Conservation (phyloP, 2,113 vertebrate genomes). For the Syngnathus floridae region DNA sequence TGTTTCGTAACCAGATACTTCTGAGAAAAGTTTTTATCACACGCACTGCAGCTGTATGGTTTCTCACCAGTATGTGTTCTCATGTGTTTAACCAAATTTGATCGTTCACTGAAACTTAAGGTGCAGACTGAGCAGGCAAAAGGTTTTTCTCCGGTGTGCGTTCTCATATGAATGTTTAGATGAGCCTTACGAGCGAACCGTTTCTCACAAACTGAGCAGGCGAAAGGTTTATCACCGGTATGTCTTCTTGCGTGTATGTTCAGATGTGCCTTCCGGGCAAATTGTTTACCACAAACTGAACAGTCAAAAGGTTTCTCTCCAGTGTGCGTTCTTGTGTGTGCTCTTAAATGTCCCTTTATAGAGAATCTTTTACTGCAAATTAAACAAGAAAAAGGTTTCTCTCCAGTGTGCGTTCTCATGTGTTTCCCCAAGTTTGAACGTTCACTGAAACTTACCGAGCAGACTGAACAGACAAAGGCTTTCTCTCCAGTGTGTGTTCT, state of each 20-base stretch:
- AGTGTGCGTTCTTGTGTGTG: not conserved
- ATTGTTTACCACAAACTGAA: not conserved
- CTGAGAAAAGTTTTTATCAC: not conserved
- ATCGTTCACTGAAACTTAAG: not conserved
- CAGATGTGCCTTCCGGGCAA: not conserved
- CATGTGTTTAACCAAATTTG: not conserved
- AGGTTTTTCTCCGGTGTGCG: not conserved
- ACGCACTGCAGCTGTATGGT: not conserved
- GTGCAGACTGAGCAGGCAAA: not conserved
- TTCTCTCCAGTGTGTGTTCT: not conserved
- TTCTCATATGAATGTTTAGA: not conserved
- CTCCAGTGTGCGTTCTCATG: constrained; percentile 1
- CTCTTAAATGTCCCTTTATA: not conserved
- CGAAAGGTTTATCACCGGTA: not conserved
- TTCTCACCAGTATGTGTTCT: not conserved
- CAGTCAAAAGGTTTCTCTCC: not conserved
- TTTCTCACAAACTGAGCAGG: not conserved
- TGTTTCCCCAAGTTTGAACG: not conserved
- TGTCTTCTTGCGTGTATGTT: not conserved
- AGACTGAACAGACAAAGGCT: not conserved
- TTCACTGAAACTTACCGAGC: not conserved
- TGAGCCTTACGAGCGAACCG: not conserved
- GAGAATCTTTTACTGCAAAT: not conserved
- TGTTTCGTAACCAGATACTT: not conserved
- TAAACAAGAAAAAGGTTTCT: not conserved